Evolutionary conservation across 2,888 invertebrate species (phyloP).

Genomic region (Catocala sponsa): DNA sequence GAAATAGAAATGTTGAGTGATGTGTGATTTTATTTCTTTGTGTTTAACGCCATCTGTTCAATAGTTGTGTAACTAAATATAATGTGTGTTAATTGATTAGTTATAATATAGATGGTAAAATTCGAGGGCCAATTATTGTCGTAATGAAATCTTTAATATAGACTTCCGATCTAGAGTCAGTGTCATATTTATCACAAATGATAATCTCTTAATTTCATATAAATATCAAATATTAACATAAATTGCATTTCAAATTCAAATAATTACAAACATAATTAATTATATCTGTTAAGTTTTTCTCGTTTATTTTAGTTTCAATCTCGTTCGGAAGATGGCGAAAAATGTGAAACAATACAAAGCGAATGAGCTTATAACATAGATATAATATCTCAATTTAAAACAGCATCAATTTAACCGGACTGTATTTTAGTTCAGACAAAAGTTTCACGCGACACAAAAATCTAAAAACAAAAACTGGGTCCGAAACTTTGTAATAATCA

Average conservation of each 20-base stretch:
- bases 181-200: too few species aligned
- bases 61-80: neutral
- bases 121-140: too few species aligned
- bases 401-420: neutral
- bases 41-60: conserved; percentile 1
- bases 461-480: conserved; percentile 35
- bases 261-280: too few species aligned
- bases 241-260: too few species aligned
- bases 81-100: too few species aligned
- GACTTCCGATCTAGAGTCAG: too few species aligned
- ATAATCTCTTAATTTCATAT: too few species aligned
- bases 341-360: neutral
- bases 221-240: too few species aligned
- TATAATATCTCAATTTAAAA: too few species aligned
- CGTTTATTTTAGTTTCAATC: neutral
- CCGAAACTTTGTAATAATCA: conserved; percentile 68
- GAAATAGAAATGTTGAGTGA: neutral
- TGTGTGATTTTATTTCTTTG: neutral
- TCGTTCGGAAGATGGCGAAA: neutral
- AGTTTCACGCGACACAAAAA: conserved; percentile 17
- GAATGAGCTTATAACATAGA: neutral
- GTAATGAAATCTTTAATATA: too few species aligned
- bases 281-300: too few species aligned
- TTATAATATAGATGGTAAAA: too few species aligned
- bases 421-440: conserved; percentile 23